phyloP scores from a whole-genome alignment of 2,888 invertebrate genomes.

The Caenorhabditis virilis region DNA sequence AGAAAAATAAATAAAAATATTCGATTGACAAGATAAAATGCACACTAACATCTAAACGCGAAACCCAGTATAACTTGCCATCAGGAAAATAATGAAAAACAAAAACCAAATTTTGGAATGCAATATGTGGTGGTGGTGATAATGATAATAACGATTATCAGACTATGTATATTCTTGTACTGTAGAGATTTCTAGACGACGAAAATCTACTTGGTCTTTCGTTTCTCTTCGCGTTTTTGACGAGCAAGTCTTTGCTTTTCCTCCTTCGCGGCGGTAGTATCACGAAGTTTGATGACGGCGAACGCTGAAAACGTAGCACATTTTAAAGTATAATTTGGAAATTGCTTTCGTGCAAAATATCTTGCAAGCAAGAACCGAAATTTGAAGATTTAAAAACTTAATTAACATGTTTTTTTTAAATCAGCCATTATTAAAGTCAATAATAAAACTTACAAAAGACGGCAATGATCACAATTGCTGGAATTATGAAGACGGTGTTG shows the following conservation, averaged over 20 bases:
- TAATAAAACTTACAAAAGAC: constrained; percentile 76
- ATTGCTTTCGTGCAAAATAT: no score
- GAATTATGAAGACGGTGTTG: constrained; percentile 84
- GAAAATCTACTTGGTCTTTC: constrained; percentile 31
- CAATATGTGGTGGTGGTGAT: no score
- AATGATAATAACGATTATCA: no score
- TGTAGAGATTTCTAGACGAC: no score
- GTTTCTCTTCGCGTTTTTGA: constrained; percentile 29
- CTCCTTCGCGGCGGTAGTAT: constrained; percentile 17
- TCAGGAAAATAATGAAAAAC: no score
- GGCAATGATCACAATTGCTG: constrained; percentile 80
- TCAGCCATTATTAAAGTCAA: background rate
- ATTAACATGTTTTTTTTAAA: background rate
- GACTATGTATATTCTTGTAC: no score
- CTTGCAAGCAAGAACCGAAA: background rate
- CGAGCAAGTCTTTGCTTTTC: constrained; percentile 14
- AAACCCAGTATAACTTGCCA: background rate
- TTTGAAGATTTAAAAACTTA: background rate
- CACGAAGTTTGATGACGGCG: constrained; percentile 25
- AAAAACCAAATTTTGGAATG: no score
- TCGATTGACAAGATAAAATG: constrained; percentile 3
- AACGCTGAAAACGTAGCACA: constrained; percentile 22
- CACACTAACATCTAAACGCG: no score
- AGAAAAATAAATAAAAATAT: no score
- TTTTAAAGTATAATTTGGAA: no score